A percentile compares a stretch with the other conserved stretches of the same genome.
Evolutionary conservation across 1,140 invertebrate genomes (phyloP).

Genomic region (Gerris buenoi): DNA sequence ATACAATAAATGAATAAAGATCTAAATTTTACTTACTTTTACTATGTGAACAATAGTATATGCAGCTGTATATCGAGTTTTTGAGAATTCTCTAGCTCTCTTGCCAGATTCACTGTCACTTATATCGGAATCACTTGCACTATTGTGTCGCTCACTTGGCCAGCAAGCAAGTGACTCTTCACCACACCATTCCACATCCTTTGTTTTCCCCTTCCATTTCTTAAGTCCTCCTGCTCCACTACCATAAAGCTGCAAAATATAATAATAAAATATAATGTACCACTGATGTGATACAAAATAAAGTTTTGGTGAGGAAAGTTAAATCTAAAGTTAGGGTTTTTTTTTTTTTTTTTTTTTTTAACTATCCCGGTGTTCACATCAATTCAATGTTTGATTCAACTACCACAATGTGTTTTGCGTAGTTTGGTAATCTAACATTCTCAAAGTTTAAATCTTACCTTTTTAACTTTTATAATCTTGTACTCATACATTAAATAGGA

Average conservation of each 20-base stretch:
- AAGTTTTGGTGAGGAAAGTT: too few species aligned
- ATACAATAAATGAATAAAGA: not conserved
- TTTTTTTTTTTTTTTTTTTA: too few species aligned
- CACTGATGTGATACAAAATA: too few species aligned
- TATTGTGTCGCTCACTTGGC: not conserved
- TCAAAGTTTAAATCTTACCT: too few species aligned
- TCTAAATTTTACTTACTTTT: not conserved
- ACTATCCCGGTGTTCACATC: too few species aligned
- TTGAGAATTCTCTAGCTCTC: not conserved
- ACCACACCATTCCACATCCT: not conserved
- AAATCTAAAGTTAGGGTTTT: too few species aligned
- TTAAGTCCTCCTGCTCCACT: not conserved
- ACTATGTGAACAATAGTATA: not conserved
- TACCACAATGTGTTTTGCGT: too few species aligned
- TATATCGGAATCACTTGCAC: not conserved
- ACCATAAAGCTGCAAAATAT: not conserved
- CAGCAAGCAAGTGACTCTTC: not conserved
- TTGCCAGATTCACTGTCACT: not conserved
- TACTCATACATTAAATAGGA: too few species aligned
- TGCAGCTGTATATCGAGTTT: not conserved
- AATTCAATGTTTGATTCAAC: too few species aligned
- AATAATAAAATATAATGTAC: too few species aligned
- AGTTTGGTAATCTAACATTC: too few species aligned
- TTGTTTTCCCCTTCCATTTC: not conserved
- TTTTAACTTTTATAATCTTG: too few species aligned